A percentile compares a stretch with the other conserved stretches of the same genome.
phyloP scores from a whole-genome alignment of 2,113 vertebrate genomes.

The Mustelus asterias region DNA sequence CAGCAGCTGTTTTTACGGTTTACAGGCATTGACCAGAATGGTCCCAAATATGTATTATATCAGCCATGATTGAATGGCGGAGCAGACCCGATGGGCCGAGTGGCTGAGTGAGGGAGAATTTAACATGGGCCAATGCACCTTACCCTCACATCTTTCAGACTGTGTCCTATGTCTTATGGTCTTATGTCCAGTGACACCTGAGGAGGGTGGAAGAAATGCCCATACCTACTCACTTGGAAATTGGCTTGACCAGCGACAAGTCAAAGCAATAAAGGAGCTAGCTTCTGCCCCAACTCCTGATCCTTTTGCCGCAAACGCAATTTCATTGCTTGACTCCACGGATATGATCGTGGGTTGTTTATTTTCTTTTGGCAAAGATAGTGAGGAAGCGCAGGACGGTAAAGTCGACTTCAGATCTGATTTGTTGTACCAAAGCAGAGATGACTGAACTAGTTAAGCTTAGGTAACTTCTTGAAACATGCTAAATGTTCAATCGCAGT shows the following conservation, averaged over 20 bases:
- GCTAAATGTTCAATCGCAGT: not conserved
- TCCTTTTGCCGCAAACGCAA: not conserved
- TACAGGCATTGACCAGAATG: not conserved
- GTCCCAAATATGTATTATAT: not conserved
- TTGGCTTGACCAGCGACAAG: not conserved
- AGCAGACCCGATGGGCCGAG: too few species aligned
- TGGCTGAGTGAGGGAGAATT: too few species aligned
- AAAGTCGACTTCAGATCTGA: not conserved
- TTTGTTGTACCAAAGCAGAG: not conserved
- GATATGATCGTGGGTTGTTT: not conserved
- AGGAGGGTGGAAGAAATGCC: not conserved
- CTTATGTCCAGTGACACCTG: not conserved
- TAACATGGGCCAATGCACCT: too few species aligned
- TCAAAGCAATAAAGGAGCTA: not conserved
- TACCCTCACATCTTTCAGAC: too few species aligned
- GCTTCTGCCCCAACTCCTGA: not conserved
- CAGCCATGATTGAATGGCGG: too few species aligned
- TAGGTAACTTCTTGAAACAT: not conserved
- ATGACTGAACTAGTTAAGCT: not conserved
- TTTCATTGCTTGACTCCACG: not conserved
- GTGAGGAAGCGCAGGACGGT: not conserved
- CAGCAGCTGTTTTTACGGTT: not conserved
- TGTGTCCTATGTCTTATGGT: too few species aligned
- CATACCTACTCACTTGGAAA: not conserved
- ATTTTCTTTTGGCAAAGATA: not conserved